Conservation (phyloP, 1,140 invertebrate genomes). For the Melitaea cinxia region DNA sequence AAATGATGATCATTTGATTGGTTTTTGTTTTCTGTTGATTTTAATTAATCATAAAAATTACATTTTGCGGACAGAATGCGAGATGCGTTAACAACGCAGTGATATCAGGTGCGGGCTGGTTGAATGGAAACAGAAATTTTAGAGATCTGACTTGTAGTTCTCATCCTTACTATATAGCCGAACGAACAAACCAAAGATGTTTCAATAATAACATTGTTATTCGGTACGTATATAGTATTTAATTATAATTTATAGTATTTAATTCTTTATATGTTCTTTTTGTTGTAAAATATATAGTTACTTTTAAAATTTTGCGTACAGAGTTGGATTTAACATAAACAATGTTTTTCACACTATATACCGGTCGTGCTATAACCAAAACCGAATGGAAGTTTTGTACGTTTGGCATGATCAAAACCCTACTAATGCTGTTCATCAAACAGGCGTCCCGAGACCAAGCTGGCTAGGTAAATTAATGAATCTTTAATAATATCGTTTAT, state of each 20-base stretch:
- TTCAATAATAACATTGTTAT: slow-evolving; percentile 65
- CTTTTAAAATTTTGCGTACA: slow-evolving; percentile 24
- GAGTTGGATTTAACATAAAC: slow-evolving; percentile 62
- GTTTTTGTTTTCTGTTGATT: too few relatives aligned
- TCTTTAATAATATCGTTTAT: neutral
- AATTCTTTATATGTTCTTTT: neutral
- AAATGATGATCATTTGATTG: too few relatives aligned
- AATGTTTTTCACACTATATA: slow-evolving; percentile 59
- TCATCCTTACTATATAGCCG: slow-evolving; percentile 53
- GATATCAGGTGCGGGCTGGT: slow-evolving; percentile 60
- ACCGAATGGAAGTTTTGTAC: slow-evolving; percentile 67
- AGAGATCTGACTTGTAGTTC: slow-evolving; percentile 53
- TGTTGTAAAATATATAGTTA: slow-evolving; percentile 20
- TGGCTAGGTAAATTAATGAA: slow-evolving; percentile 54
- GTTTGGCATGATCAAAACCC: slow-evolving; percentile 63
- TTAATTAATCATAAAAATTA: too few relatives aligned
- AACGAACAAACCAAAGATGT: slow-evolving; percentile 52
- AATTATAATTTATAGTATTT: neutral
- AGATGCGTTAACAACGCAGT: slow-evolving; percentile 53
- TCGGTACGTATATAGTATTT: slow-evolving; percentile 41
- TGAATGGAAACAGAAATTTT: slow-evolving; percentile 58
- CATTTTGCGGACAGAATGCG: too few relatives aligned
- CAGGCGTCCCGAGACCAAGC: slow-evolving; percentile 58
- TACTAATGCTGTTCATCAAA: slow-evolving; percentile 58
- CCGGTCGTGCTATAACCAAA: slow-evolving; percentile 66